Evolutionary conservation across 2,113 vertebrate species (phyloP).

Genomic region (Ophiodon elongatus): DNA sequence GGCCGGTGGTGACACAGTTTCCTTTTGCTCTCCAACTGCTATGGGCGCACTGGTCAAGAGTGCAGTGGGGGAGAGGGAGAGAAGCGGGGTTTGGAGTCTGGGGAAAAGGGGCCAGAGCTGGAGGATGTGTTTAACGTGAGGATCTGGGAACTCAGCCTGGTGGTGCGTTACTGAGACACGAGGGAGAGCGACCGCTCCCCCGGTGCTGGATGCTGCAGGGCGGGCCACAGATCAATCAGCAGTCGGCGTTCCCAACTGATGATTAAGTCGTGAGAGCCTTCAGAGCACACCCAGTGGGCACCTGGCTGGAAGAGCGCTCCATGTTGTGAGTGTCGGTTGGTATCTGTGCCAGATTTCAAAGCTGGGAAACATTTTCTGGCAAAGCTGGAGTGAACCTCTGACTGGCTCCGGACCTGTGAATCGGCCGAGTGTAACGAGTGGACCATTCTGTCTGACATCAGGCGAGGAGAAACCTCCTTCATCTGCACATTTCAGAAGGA

Average conservation of each 20-base stretch:
- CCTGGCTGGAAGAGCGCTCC: neutral
- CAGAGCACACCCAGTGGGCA: constrained; percentile 13
- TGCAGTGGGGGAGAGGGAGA: constrained; percentile 68
- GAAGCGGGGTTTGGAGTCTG: constrained; percentile 29
- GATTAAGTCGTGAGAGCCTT: neutral
- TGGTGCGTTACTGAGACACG: constrained; percentile 12
- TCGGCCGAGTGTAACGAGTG: too few relatives aligned
- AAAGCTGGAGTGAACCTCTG: neutral
- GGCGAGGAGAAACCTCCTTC: neutral
- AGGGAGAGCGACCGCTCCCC: constrained; percentile 6
- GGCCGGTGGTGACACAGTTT: constrained; percentile 74
- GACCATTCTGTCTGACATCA: too few relatives aligned
- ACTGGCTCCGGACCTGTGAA: too few relatives aligned
- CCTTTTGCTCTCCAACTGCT: constrained; percentile 69
- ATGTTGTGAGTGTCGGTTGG: neutral
- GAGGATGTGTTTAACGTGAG: neutral
- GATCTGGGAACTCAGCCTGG: constrained; percentile 19
- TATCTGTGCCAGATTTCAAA: neutral
- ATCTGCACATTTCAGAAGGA: neutral
- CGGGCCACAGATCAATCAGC: constrained; percentile 13
- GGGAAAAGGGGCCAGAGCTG: constrained; percentile 48
- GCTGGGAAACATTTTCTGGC: constrained; percentile 6
- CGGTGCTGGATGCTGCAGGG: constrained; percentile 22
- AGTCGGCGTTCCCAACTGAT: neutral
- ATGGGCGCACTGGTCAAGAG: constrained; percentile 70